Base-by-base conservation (phyloP, 1,140 invertebrate species). In the Drosophila setifemur region DNA sequence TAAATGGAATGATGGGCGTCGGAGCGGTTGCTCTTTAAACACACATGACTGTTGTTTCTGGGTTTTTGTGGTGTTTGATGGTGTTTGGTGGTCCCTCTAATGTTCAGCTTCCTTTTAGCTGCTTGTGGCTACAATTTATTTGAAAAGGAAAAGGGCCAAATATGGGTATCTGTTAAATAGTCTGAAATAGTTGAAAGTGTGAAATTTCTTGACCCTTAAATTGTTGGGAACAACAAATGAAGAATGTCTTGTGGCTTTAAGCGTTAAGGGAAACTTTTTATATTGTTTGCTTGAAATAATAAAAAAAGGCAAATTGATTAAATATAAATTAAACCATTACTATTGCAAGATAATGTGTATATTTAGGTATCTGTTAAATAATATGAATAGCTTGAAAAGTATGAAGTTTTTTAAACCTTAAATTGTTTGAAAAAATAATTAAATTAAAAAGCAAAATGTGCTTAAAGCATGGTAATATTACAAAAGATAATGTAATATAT, bases 1-100 rank as follows among this genome's bases (percentile, higher is more conserved):
- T 57, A 82, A 81, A 76, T 73, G 72, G 55, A 50, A 70, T 64
- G 70, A 63, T 64, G 67, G 72, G 72, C 67, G 66, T 72, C 53
- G 43, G 67, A 63, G 60, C 61, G 48, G 33, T 35, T 39, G 64
- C 57, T 60, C 35, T 61, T 79, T 49, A 60, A 76, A 60, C 61
- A 64, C 47, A 72, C 54, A 47, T 54, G 69, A 53, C 50, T 40
- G 23, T 33, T 14, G 25, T 57, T 33, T 23, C 42, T 14, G n/a
- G 9, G 16, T n/a, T 21, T 19, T 57, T 33, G 29, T 48, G 23
- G n/a, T 9, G 16, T n/a, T 21, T 19, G 42, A 16, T 35, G 21
- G n/a, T 50, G 42, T n/a, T 8, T 12, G 42, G 19, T 29, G 60
- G n/a, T n/a, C 18, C 18, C 25, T 29, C 31, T 40, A 39, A 48